Conservation (phyloP, 2,888 invertebrate species). For the Drosophila anomelani region DNA sequence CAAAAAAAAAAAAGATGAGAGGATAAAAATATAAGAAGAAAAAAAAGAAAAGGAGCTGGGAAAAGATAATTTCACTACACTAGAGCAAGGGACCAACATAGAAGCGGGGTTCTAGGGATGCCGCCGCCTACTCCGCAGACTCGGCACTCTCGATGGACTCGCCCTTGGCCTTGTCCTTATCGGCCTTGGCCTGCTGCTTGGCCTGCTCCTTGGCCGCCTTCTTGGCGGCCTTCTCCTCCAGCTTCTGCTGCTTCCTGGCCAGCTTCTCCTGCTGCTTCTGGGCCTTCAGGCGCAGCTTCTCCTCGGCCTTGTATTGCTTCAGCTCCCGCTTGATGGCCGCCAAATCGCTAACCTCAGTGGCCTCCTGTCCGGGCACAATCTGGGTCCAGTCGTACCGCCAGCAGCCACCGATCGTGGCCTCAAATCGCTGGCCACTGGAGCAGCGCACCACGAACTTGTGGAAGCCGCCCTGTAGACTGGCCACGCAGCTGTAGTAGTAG, state of each 20-base stretch:
- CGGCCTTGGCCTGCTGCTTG: constrained; percentile 66
- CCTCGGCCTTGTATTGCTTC: constrained; percentile 68
- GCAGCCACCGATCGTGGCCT: constrained; percentile 61
- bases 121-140: constrained; percentile 35
- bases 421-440: constrained; percentile 63
- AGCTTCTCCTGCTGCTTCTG: constrained; percentile 67
- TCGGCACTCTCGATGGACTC: constrained; percentile 26
- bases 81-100: constrained; percentile 66
- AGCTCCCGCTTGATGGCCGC: constrained; percentile 71
- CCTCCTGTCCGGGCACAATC: constrained; percentile 41
- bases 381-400: constrained; percentile 71
- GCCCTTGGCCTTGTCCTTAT: constrained; percentile 43
- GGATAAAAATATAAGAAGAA: constrained; percentile 8
- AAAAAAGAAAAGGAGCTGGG: constrained; percentile 13
- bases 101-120: not conserved
- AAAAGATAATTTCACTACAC: constrained; percentile 44
- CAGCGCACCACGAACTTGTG: constrained; percentile 75
- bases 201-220: constrained; percentile 73
- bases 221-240: constrained; percentile 67
- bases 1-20: constrained; percentile 17
- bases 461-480: constrained; percentile 58
- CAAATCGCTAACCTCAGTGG: constrained; percentile 58
- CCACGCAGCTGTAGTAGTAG: constrained; percentile 72
- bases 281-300: constrained; percentile 69
- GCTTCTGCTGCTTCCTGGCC: constrained; percentile 70